A percentile compares a stretch with the other conserved stretches of the same genome.
Evolutionary conservation across 2,797 vertebrate species (phyloP).

Genomic region (Poecilia picta): DNA sequence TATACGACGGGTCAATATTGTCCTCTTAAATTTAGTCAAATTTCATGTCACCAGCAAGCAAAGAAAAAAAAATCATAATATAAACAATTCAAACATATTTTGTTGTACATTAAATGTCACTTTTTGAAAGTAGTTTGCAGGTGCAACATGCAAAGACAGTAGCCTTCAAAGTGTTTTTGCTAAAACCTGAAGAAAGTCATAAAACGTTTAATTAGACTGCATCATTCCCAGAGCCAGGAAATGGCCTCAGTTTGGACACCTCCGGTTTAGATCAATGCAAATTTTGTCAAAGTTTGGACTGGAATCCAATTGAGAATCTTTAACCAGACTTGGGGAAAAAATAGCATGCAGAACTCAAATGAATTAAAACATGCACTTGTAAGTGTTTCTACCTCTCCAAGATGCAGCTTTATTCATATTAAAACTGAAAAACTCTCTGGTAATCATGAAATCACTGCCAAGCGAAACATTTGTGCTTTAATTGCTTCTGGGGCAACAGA

Average conservation of each 20-base stretch:
- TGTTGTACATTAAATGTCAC: background rate
- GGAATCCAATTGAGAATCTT: background rate
- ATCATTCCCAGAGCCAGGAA: background rate
- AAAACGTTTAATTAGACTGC: background rate
- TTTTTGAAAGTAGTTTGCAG: background rate
- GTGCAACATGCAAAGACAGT: background rate
- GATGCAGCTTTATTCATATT: background rate
- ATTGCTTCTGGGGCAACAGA: slow-evolving; percentile 3
- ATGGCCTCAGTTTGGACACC: background rate
- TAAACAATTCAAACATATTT: background rate
- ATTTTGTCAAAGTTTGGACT: background rate
- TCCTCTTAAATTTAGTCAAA: background rate
- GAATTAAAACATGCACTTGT: too few species aligned
- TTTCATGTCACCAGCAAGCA: background rate
- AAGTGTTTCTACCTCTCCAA: background rate
- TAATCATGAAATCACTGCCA: slow-evolving; percentile 46
- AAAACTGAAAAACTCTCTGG: slow-evolving; percentile 6
- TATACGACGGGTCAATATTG: background rate
- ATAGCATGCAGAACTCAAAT: too few species aligned
- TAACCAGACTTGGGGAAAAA: background rate
- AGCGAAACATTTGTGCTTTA: slow-evolving; percentile 7
- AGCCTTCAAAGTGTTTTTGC: background rate
- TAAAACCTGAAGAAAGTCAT: background rate
- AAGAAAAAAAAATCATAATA: background rate
- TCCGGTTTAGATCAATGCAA: background rate